Evolutionary conservation across 1,140 invertebrate genomes (phyloP).

Genomic region (Drosophila nikananu): DNA sequence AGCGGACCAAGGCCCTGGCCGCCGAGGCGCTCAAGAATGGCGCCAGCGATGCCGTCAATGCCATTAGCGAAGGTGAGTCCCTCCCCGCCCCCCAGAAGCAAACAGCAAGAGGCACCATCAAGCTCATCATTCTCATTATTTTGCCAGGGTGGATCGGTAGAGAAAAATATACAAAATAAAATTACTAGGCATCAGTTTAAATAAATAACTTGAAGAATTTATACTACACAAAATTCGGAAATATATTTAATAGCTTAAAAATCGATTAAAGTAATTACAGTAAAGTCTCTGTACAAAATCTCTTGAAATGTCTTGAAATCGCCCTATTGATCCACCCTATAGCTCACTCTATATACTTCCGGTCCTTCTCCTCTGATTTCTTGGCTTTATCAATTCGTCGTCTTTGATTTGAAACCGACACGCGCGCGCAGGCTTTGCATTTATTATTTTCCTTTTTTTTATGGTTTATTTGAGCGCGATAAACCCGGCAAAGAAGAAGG

Average conservation of each 20-base stretch:
- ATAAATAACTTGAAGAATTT: background rate
- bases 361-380: slow-evolving; percentile 19
- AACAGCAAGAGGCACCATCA: background rate
- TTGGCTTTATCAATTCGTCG: slow-evolving; percentile 42
- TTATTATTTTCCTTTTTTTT: slow-evolving; percentile 38
- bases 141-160: slow-evolving; percentile 11
- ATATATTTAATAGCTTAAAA: background rate
- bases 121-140: no score
- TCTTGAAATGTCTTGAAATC: background rate
- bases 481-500: slow-evolving; percentile 4
- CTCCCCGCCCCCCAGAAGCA: background rate
- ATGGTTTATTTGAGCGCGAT: slow-evolving; percentile 54
- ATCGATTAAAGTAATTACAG: background rate
- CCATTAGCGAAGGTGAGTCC: slow-evolving; percentile 82
- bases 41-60: slow-evolving; percentile 35
- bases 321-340: slow-evolving; percentile 5
- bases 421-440: slow-evolving; percentile 12
- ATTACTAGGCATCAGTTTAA: background rate
- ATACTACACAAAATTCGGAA: background rate
- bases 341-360: background rate
- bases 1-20: slow-evolving; percentile 91
- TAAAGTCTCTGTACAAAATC: no score
- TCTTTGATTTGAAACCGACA: slow-evolving; percentile 39
- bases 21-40: slow-evolving; percentile 85
- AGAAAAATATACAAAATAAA: background rate